These are phyloP conservation scores for Acomys russatus DNA, from an alignment of 2,797 vertebrate species.

Conservation along the genomic window DNA sequence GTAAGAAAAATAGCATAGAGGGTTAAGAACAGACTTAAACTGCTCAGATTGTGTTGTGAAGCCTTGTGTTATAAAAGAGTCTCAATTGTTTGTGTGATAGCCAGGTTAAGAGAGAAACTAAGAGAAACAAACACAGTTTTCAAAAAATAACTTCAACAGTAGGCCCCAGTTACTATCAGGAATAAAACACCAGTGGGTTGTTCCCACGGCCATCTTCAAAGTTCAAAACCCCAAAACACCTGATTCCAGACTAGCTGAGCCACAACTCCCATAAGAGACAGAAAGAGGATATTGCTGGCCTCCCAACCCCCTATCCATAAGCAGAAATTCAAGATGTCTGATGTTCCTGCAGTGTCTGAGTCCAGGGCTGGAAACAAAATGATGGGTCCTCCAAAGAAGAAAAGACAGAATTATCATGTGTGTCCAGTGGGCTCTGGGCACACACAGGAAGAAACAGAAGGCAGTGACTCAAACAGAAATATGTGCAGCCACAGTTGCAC, in stretches of 20 bases:
- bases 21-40: too few relatives aligned
- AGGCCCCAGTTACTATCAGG: background rate
- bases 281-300: background rate
- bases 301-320: background rate
- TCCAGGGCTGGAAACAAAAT: background rate
- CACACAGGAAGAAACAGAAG: background rate
- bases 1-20: too few relatives aligned
- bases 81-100: too few relatives aligned
- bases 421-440: background rate
- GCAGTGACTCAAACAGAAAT: background rate
- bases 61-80: too few relatives aligned
- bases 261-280: background rate
- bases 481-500: too few relatives aligned
- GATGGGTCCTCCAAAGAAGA: background rate
- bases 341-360: background rate
- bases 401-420: background rate
- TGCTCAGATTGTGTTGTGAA: too few relatives aligned
- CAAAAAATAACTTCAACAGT: too few relatives aligned
- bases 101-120: too few relatives aligned
- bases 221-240: background rate
- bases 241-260: background rate
- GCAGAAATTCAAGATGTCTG: background rate
- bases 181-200: accelerated
- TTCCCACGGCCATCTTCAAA: background rate
- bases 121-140: too few relatives aligned